Conservation (phyloP, 2,888 invertebrate species). For the Homarus gammarus region DNA sequence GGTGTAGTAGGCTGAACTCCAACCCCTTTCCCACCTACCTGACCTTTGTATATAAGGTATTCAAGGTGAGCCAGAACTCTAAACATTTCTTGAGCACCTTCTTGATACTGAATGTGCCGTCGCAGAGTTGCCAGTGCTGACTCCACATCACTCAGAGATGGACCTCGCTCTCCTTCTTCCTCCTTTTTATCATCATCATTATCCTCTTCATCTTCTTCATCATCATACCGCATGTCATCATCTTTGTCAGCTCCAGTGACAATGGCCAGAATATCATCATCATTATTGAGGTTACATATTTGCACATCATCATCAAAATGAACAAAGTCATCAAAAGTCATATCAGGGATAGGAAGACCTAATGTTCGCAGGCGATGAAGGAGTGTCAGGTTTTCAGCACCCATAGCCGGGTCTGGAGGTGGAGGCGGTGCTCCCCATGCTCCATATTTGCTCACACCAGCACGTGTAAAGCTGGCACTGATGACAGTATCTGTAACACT, state of each 20-base stretch:
- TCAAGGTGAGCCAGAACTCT: constrained; percentile 67
- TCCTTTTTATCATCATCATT: constrained; percentile 35
- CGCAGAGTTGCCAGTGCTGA: constrained; percentile 57
- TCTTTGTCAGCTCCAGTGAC: constrained; percentile 64
- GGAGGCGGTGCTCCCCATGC: constrained; percentile 60
- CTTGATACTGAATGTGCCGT: constrained; percentile 71
- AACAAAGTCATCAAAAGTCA: constrained; percentile 68
- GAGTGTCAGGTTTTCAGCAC: constrained; percentile 42
- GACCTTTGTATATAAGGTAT: constrained; percentile 67
- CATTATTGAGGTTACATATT: constrained; percentile 63
- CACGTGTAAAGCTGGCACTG: constrained; percentile 60
- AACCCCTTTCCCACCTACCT: constrained; percentile 57
- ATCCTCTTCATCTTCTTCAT: constrained; percentile 51
- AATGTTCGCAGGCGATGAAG: constrained; percentile 54
- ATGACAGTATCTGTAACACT: constrained; percentile 64
- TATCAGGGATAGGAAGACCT: constrained; percentile 58
- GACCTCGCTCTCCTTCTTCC: constrained; percentile 28
- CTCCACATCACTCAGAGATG: constrained; percentile 65
- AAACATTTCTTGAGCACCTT: constrained; percentile 73
- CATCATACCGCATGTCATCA: constrained; percentile 46
- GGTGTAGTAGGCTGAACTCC: constrained; percentile 59
- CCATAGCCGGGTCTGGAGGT: constrained; percentile 46
- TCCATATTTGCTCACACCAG: constrained; percentile 68
- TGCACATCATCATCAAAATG: constrained; percentile 73
- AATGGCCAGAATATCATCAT: constrained; percentile 67